A percentile compares a stretch with the other conserved stretches of the same genome.
These are phyloP conservation scores for Hoplodrina blanda DNA, from an alignment of 2,888 invertebrate genomes.

Conservation along the genomic window DNA sequence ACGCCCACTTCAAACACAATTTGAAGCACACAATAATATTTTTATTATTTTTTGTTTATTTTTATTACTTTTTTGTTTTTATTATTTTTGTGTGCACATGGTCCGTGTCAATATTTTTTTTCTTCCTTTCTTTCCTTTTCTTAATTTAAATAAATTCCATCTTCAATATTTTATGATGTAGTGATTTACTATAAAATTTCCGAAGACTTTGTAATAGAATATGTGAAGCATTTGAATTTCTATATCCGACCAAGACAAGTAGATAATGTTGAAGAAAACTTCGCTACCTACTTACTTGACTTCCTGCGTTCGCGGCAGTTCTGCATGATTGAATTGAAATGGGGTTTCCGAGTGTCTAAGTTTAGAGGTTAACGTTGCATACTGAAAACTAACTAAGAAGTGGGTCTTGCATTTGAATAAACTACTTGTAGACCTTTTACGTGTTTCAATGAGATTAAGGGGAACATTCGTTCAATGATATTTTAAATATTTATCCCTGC, in stretches of 20 bases:
- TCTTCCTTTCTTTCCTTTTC: background rate
- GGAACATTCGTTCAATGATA: background rate
- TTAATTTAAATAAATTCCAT: background rate
- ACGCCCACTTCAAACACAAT: background rate
- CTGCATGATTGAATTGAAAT: constrained; percentile 52
- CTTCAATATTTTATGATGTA: too few species aligned
- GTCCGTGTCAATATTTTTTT: too few species aligned
- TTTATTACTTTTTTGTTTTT: too few species aligned
- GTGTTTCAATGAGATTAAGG: background rate
- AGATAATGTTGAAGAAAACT: constrained; percentile 35
- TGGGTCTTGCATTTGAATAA: constrained; percentile 37
- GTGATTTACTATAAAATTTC: background rate
- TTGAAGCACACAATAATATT: too few species aligned
- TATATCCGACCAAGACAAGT: constrained; percentile 6
- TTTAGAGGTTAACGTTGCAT: constrained; percentile 29
- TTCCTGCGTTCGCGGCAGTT: constrained; percentile 14
- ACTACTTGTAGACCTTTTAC: constrained; percentile 7
- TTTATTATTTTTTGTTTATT: too few species aligned
- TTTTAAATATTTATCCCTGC: background rate
- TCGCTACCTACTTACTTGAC: constrained; percentile 28
- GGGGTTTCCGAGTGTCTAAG: constrained; percentile 41
- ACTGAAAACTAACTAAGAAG: constrained; percentile 22
- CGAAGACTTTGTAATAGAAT: background rate
- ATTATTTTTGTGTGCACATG: too few species aligned
- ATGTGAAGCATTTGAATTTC: constrained; percentile 13